These are phyloP conservation scores for Catostylus mosaicus DNA, from an alignment of 30 jellyfish, hydroid and myxozoan genomes.

Conservation along the genomic window DNA sequence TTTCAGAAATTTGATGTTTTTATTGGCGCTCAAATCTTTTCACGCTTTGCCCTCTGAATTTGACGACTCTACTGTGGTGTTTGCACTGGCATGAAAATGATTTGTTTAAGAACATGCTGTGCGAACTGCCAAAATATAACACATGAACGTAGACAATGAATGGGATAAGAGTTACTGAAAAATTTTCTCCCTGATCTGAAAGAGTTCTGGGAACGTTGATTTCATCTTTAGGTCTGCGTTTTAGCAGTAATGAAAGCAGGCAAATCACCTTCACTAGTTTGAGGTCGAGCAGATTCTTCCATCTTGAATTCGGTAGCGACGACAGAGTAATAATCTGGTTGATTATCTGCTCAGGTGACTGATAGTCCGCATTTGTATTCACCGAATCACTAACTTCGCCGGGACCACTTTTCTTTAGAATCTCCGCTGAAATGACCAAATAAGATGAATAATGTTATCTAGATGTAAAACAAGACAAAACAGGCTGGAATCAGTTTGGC, in stretches of 20 bases:
- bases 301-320: conserved; percentile 92
- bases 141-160: too few relatives aligned
- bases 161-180: too few relatives aligned
- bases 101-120: too few relatives aligned
- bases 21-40: too few relatives aligned
- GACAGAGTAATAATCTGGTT: conserved; percentile 83
- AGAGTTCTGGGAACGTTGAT: too few relatives aligned
- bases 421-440: conserved; percentile 2
- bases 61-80: too few relatives aligned
- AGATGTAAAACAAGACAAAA: neutral
- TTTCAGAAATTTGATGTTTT: too few relatives aligned
- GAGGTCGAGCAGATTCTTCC: conserved; percentile 85
- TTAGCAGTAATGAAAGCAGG: neutral
- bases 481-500: neutral
- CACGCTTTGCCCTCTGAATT: too few relatives aligned
- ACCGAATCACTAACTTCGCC: conserved; percentile 15
- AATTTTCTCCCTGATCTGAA: too few relatives aligned
- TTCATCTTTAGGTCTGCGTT: too few relatives aligned
- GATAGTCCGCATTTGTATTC: conserved; percentile 6
- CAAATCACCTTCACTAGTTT: conserved; percentile 86
- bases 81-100: too few relatives aligned
- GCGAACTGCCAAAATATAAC: too few relatives aligned
- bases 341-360: conserved; percentile 84
- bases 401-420: neutral
- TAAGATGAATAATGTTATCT: neutral